Conservation (phyloP, 2,888 invertebrate species). For the Halictus quadricinctus region DNA sequence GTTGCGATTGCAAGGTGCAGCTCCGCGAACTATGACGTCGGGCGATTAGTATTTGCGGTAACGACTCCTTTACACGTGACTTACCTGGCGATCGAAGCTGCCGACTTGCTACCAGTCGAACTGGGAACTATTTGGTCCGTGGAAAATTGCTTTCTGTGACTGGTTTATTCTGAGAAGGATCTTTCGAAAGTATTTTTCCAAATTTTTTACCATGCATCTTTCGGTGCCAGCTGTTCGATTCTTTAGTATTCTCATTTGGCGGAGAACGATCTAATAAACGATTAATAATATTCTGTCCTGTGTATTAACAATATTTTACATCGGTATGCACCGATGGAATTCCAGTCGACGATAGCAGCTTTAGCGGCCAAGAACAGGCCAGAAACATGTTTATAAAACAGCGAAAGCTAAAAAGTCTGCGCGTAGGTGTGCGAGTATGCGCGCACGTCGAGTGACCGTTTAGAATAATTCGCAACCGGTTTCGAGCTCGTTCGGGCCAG, state of each 20-base stretch:
- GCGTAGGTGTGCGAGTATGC: background rate
- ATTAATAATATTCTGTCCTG: background rate
- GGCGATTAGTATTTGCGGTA: conserved; percentile 22
- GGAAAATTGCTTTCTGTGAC: too few species aligned
- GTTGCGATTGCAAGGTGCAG: background rate
- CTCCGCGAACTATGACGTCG: background rate
- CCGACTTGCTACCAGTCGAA: background rate
- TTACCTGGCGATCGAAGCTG: background rate
- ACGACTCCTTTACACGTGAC: conserved; percentile 18
- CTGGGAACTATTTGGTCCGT: background rate
- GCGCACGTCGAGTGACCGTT: background rate
- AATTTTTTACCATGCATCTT: too few species aligned
- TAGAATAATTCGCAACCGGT: background rate
- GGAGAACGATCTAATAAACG: background rate
- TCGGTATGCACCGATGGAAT: background rate
- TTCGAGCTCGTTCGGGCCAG: conserved; percentile 34
- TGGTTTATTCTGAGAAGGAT: too few species aligned
- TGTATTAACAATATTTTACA: background rate
- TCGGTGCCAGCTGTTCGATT: too few species aligned
- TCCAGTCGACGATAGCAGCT: background rate
- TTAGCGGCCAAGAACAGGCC: conserved; percentile 10
- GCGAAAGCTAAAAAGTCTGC: background rate
- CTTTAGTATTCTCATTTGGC: too few species aligned
- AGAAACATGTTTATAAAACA: background rate
- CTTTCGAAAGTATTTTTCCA: too few species aligned